phyloP scores from a whole-genome alignment of 37 sponge, comb jelly and placozoan genomes.

The Dysidea cf. avara region DNA sequence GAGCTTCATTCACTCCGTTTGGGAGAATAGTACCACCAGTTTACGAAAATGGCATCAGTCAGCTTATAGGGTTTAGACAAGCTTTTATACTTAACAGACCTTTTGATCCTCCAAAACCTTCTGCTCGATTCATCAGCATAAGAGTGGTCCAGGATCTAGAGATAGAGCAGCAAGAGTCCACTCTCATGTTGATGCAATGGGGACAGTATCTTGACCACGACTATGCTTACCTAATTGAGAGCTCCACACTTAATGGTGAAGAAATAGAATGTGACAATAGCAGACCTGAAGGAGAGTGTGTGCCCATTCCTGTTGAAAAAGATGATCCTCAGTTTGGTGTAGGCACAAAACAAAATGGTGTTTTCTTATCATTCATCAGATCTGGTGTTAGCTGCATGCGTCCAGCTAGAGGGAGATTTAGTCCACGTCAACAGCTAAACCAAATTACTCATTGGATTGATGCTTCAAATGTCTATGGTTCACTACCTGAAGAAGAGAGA shows the following conservation, averaged over 20 bases:
- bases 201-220: conserved; percentile 83
- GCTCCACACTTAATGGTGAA: not conserved
- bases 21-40: conserved; percentile 48
- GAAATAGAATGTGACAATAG: not conserved
- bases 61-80: conserved; percentile 33
- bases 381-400: conserved; percentile 51
- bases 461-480: conserved; percentile 84
- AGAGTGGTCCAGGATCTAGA: conserved; percentile 35
- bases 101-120: conserved; percentile 60
- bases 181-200: conserved; percentile 84
- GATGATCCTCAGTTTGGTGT: conserved; percentile 69
- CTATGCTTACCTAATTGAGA: conserved; percentile 4
- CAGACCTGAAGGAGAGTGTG: conserved; percentile 42
- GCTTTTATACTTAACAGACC: conserved; percentile 8
- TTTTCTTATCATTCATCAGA: conserved; percentile 55
- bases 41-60: conserved; percentile 60
- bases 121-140: conserved; percentile 60
- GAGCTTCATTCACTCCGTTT: conserved; percentile 47
- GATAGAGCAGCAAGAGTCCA: conserved; percentile 43
- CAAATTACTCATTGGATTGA: conserved; percentile 88
- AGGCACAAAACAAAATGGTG: conserved; percentile 16
- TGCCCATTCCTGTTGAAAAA: conserved; percentile 58
- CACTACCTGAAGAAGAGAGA: conserved; percentile 9
- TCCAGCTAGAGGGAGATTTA: not conserved
- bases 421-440: conserved; percentile 73